A percentile compares a stretch with the other conserved stretches of the same genome.
phyloP scores from a whole-genome alignment of 2,888 invertebrate genomes.

The Tinea semifulvella region DNA sequence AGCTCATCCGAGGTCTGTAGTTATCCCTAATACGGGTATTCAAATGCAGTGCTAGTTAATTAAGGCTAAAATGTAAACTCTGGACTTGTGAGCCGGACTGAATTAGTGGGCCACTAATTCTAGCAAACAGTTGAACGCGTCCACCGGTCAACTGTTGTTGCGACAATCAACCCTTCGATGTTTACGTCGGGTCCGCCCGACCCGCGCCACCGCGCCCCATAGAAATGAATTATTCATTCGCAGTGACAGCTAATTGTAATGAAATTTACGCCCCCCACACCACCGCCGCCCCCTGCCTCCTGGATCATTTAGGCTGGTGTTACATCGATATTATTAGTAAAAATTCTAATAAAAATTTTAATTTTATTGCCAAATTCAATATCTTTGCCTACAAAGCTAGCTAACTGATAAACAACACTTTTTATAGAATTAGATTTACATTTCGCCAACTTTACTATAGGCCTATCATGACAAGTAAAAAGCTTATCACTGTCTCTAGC shows the following conservation, averaged over 20 bases:
- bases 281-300: conserved; percentile 20
- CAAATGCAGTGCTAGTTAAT: conserved; percentile 13
- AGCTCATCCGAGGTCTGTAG: neutral
- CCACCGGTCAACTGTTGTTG: conserved; percentile 14
- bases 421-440: too few relatives aligned
- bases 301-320: conserved; percentile 13
- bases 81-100: conserved; percentile 20
- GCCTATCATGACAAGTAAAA: too few relatives aligned
- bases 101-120: conserved; percentile 40
- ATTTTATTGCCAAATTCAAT: too few relatives aligned
- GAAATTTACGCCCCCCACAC: conserved; percentile 49
- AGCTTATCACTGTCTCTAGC: too few relatives aligned
- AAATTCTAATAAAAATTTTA: too few relatives aligned
- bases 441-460: too few relatives aligned
- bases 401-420: too few relatives aligned
- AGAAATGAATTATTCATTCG: conserved; percentile 55
- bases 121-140: conserved; percentile 34
- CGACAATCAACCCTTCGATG: conserved; percentile 43
- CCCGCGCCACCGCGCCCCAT: conserved; percentile 29
- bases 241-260: conserved; percentile 62
- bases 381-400: too few relatives aligned
- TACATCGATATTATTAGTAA: conserved; percentile 18
- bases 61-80: conserved; percentile 12
- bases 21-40: conserved; percentile 9
- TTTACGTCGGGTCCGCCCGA: conserved; percentile 34